Evolutionary conservation across 2,888 invertebrate genomes (phyloP).

Genomic region (Altica lythri): DNA sequence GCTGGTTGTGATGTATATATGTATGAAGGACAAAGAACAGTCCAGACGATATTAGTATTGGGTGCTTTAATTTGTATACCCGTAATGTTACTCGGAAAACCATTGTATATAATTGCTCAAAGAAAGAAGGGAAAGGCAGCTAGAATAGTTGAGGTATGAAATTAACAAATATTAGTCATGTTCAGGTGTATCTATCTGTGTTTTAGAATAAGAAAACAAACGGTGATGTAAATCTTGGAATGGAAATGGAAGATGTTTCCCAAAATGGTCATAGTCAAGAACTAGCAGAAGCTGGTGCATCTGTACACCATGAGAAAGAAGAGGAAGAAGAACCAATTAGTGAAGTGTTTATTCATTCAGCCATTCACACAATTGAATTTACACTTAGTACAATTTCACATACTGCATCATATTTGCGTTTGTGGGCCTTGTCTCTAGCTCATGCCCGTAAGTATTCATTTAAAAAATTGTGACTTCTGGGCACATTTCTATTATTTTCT

Average conservation of each 20-base stretch:
- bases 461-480: no score
- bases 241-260: slow-evolving; percentile 63
- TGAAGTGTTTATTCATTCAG: slow-evolving; percentile 91
- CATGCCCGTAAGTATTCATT: slow-evolving; percentile 88
- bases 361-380: slow-evolving; percentile 96
- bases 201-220: slow-evolving; percentile 52
- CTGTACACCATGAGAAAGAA: slow-evolving; percentile 57
- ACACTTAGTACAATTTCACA: slow-evolving; percentile 95
- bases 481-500: no score
- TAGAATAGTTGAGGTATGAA: no score
- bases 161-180: no score
- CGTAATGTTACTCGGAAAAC: slow-evolving; percentile 78
- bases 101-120: no score
- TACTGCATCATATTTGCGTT: slow-evolving; percentile 93
- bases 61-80: slow-evolving; percentile 74
- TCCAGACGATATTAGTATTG: slow-evolving; percentile 69
- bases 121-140: slow-evolving; percentile 58
- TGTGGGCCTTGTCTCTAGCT: slow-evolving; percentile 96
- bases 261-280: slow-evolving; percentile 37
- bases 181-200: no score
- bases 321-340: slow-evolving; percentile 70
- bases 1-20: slow-evolving; percentile 63
- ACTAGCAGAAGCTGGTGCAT: slow-evolving; percentile 29
- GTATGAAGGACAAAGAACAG: slow-evolving; percentile 62
- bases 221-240: slow-evolving; percentile 70